These are phyloP conservation scores for Monochamus saltuarius DNA, from an alignment of 1,140 invertebrate species.

Conservation along the genomic window DNA sequence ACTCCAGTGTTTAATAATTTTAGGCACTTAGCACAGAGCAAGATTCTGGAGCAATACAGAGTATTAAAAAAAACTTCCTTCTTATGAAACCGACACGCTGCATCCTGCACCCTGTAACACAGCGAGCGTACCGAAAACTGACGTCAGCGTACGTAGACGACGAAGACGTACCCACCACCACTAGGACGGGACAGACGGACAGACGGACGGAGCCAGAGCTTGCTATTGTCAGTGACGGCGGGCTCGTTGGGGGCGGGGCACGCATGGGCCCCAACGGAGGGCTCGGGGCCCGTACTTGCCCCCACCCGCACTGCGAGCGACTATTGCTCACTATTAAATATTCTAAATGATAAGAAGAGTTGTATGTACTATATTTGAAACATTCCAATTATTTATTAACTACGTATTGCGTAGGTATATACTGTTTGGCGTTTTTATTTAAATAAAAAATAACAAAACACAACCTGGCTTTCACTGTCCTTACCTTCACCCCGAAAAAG, in stretches of 20 bases:
- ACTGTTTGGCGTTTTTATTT: conserved; percentile 54
- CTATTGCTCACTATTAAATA: conserved; percentile 53
- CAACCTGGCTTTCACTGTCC: no score
- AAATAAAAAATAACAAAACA: conserved; percentile 45
- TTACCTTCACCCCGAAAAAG: no score
- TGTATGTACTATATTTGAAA: conserved; percentile 48
- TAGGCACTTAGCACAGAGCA: conserved; percentile 50
- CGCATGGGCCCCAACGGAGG: conserved; percentile 25
- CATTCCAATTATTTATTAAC: conserved; percentile 49
- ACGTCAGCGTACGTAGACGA: conserved; percentile 23
- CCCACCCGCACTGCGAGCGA: conserved; percentile 45
- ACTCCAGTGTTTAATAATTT: conserved; percentile 44
- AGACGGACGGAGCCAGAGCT: conserved; percentile 21
- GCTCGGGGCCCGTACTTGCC: conserved; percentile 29
- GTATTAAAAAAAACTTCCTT: conserved; percentile 36
- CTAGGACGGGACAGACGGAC: neutral
- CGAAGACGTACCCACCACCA: neutral
- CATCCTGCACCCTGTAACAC: conserved; percentile 28
- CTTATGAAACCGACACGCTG: conserved; percentile 35
- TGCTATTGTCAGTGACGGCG: conserved; percentile 42
- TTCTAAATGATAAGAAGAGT: conserved; percentile 52
- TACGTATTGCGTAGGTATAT: conserved; percentile 51
- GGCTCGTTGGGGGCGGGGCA: conserved; percentile 39
- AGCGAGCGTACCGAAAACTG: conserved; percentile 41
- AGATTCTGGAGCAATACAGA: conserved; percentile 49